Evolutionary conservation across 2,888 invertebrate genomes (phyloP).

Genomic region (Phaonia tiefii): DNA sequence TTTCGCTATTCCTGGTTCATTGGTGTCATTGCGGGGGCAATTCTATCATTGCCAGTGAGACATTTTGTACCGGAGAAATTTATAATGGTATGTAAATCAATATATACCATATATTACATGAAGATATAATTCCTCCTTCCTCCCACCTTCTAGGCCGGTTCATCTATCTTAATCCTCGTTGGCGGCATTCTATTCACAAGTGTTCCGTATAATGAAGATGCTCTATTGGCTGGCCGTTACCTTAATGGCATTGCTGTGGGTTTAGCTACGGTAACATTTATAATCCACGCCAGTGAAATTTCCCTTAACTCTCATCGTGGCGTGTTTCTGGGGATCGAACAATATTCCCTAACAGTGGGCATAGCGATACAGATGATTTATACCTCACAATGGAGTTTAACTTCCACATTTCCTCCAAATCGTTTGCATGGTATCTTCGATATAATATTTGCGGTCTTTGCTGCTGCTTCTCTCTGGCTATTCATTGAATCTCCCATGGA

Average conservation of each 20-base stretch:
- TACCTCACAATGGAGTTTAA: conserved; percentile 58
- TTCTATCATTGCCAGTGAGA: conserved; percentile 68
- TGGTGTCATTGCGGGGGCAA: conserved; percentile 72
- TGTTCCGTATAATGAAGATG: conserved; percentile 68
- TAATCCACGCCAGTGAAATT: conserved; percentile 74
- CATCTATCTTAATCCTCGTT: conserved; percentile 70
- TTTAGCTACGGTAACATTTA: conserved; percentile 71
- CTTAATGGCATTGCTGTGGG: conserved; percentile 75
- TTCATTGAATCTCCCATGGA: conserved; percentile 74
- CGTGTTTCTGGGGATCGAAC: conserved; percentile 70
- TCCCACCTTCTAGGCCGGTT: conserved; percentile 29
- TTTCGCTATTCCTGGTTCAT: conserved; percentile 74
- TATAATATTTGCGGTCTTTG: conserved; percentile 65
- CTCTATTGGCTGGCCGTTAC: conserved; percentile 73
- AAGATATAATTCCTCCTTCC: too few species aligned
- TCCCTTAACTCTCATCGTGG: conserved; percentile 68
- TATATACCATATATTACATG: too few species aligned
- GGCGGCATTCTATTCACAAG: conserved; percentile 72
- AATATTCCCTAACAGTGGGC: conserved; percentile 70
- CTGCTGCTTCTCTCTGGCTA: conserved; percentile 48
- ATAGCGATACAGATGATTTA: conserved; percentile 72
- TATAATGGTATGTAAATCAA: not conserved
- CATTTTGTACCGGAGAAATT: conserved; percentile 59
- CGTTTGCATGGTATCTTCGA: conserved; percentile 73
- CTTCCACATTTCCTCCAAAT: conserved; percentile 61